Evolutionary conservation across 2,888 invertebrate species (phyloP).

Genomic region (Drosophila paracracens): DNA sequence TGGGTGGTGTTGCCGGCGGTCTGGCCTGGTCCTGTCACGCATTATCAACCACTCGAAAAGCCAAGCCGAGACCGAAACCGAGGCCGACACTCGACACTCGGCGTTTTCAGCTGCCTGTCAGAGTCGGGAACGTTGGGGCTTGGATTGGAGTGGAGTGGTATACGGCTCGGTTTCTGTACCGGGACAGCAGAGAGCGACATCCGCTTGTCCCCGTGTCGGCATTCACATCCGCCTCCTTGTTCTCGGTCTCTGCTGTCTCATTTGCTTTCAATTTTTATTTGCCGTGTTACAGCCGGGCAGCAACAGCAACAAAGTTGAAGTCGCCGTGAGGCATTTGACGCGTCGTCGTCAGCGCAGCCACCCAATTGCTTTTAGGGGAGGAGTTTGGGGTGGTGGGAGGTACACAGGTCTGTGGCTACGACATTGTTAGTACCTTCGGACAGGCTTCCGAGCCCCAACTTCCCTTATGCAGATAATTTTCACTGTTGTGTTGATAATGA

Average conservation of each 20-base stretch:
- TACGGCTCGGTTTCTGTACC: conserved; percentile 33
- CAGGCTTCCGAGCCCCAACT: conserved; percentile 57
- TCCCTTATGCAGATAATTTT: conserved; percentile 80
- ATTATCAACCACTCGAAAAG: conserved; percentile 69
- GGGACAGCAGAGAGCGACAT: conserved; percentile 40
- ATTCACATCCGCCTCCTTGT: conserved; percentile 49
- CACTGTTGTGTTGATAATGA: conserved; percentile 77
- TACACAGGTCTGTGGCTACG: conserved; percentile 43
- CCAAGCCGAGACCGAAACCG: conserved; percentile 54
- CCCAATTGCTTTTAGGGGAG: conserved; percentile 57
- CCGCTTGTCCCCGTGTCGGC: conserved; percentile 51
- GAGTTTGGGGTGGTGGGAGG: not conserved
- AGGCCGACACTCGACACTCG: conserved; percentile 66
- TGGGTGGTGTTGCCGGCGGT: conserved; percentile 1
- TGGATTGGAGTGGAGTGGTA: conserved; percentile 8
- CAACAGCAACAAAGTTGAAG: conserved; percentile 67
- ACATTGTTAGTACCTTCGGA: conserved; percentile 69
- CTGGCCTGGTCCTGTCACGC: conserved; percentile 67
- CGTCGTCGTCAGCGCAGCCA: conserved; percentile 54
- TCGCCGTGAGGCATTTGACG: conserved; percentile 77
- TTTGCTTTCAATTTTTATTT: conserved; percentile 80
- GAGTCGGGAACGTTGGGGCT: conserved; percentile 29
- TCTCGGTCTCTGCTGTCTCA: conserved; percentile 72
- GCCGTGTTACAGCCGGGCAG: conserved; percentile 68
- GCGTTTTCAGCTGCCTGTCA: conserved; percentile 76